Evolutionary conservation across 2,797 vertebrate species (phyloP).

Genomic region (Basileuterus tristriatus): DNA sequence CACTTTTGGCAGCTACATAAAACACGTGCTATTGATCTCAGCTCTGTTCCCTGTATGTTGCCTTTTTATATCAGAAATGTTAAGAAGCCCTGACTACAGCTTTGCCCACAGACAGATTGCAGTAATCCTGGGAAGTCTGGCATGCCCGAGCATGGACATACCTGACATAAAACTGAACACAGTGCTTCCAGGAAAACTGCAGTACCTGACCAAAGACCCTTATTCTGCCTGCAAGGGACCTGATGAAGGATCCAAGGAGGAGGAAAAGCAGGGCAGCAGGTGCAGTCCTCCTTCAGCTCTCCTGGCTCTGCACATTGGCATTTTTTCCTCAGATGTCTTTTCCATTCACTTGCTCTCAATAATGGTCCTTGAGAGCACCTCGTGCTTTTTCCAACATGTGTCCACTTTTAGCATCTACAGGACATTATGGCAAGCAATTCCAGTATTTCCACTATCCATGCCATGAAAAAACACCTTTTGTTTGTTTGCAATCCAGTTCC

Average conservation of each 20-base stretch:
- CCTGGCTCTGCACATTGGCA: not conserved
- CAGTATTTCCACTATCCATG: not conserved
- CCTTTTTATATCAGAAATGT: too few species aligned
- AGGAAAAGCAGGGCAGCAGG: not conserved
- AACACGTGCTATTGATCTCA: not conserved
- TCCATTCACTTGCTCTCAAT: not conserved
- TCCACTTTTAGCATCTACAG: not conserved
- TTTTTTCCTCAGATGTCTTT: not conserved
- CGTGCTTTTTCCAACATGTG: rapidly evolving
- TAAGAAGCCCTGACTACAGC: not conserved
- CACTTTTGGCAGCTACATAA: not conserved
- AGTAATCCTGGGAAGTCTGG: not conserved
- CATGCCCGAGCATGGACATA: not conserved
- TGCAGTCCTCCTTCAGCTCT: not conserved
- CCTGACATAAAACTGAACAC: not conserved
- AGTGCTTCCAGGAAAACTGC: not conserved
- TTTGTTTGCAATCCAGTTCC: not conserved
- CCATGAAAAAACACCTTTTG: not conserved
- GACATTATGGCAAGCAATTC: not conserved
- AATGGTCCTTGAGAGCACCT: not conserved
- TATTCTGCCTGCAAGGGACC: not conserved
- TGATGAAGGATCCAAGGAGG: not conserved
- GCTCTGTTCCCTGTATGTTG: too few species aligned
- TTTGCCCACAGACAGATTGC: not conserved
- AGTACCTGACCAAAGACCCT: not conserved